Conservation (phyloP, 2,888 invertebrate genomes). For the Mythimna lalbum region DNA sequence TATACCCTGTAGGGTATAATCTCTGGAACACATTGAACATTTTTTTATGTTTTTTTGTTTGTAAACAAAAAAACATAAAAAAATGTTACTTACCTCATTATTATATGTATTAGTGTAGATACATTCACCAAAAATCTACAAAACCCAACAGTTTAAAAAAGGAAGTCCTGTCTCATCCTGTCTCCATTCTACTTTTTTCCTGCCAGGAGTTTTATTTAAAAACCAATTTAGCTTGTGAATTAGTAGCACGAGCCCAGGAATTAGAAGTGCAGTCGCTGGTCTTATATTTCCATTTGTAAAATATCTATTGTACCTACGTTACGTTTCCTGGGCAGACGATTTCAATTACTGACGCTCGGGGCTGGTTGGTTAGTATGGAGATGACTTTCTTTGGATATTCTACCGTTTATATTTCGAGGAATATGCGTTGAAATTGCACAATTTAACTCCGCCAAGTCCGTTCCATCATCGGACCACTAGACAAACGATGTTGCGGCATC, state of each 20-base stretch:
- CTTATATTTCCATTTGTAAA: constrained; percentile 83
- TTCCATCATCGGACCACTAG: too few relatives aligned
- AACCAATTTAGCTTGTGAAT: constrained; percentile 76
- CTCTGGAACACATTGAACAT: too few relatives aligned
- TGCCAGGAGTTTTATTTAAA: constrained; percentile 67
- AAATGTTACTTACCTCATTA: too few relatives aligned
- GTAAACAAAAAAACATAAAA: too few relatives aligned
- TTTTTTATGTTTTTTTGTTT: too few relatives aligned
- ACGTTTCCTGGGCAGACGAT: constrained; percentile 80
- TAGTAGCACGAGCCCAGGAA: constrained; percentile 67
- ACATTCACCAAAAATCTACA: constrained; percentile 1
- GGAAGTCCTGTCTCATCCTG: neutral
- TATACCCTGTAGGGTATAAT: too few relatives aligned
- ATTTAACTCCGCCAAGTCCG: too few relatives aligned
- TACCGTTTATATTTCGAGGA: too few relatives aligned
- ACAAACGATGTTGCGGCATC: too few relatives aligned
- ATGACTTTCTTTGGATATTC: constrained; percentile 39
- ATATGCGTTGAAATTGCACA: neutral
- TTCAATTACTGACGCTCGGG: constrained; percentile 79
- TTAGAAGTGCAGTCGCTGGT: constrained; percentile 70
- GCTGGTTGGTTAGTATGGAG: constrained; percentile 59
- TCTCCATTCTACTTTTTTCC: constrained; percentile 14
- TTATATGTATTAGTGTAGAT: too few relatives aligned
- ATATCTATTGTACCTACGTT: constrained; percentile 79
- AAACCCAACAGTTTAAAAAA: constrained; percentile 7